Percentiles rank a stretch among this genome's conserved stretches.
Conservation (phyloP, 2,888 invertebrate genomes). For the Seira sanloemensis region DNA sequence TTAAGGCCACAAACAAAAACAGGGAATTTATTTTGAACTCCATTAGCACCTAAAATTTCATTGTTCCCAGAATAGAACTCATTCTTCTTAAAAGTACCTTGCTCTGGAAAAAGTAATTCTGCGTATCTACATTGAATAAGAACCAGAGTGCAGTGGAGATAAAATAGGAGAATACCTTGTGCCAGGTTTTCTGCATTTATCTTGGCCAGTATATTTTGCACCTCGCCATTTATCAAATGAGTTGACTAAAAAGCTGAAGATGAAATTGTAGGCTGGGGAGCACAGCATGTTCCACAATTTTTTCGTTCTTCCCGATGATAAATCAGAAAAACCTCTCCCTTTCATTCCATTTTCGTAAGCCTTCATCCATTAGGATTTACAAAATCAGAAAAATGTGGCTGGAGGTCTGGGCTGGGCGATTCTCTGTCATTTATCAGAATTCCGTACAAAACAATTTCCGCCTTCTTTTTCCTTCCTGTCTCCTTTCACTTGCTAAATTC, state of each 20-base stretch:
- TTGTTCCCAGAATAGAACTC: too few relatives aligned
- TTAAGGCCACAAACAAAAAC: too few relatives aligned
- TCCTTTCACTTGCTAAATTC: slow-evolving; percentile 3
- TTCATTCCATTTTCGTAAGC: slow-evolving; percentile 1
- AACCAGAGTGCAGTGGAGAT: too few relatives aligned
- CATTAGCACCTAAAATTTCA: too few relatives aligned
- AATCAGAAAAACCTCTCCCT: not conserved
- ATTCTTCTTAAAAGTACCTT: not conserved
- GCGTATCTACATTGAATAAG: too few relatives aligned
- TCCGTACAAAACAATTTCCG: slow-evolving; percentile 25
- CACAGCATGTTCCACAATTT: slow-evolving; percentile 1
- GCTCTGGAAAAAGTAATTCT: too few relatives aligned
- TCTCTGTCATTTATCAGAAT: slow-evolving; percentile 52
- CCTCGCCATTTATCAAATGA: too few relatives aligned
- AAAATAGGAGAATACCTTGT: too few relatives aligned
- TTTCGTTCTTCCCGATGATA: slow-evolving; percentile 2
- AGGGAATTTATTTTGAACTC: too few relatives aligned
- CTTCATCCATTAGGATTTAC: not conserved
- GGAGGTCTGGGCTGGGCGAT: slow-evolving; percentile 39
- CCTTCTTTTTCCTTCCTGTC: slow-evolving; percentile 32
- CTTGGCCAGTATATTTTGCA: too few relatives aligned
- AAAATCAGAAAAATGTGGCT: not conserved
- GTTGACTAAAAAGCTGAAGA: too few relatives aligned
- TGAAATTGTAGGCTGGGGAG: not conserved
- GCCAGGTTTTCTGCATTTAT: too few relatives aligned